phyloP scores from a whole-genome alignment of 1,140 invertebrate genomes.

The Babylonia areolata region DNA sequence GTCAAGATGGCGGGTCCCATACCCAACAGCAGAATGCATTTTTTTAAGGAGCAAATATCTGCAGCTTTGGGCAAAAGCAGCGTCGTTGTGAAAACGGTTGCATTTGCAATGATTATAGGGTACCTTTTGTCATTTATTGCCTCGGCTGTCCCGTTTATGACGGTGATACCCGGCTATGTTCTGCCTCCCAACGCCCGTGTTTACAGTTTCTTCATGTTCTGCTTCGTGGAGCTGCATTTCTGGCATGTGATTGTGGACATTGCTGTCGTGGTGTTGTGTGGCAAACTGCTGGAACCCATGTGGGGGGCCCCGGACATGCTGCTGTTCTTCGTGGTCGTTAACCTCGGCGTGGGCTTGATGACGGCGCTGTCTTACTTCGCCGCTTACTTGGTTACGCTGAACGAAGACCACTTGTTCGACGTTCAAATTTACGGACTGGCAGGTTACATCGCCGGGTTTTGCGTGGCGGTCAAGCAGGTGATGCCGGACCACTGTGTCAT shows the following conservation, averaged over 20 bases:
- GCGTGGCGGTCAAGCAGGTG: slow-evolving; percentile 96
- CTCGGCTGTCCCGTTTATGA: slow-evolving; percentile 86
- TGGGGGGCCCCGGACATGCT: slow-evolving; percentile 98
- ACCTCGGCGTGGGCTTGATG: slow-evolving; percentile 89
- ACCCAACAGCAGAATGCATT: slow-evolving; percentile 64
- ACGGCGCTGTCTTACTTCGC: slow-evolving; percentile 90
- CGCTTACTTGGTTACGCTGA: slow-evolving; percentile 90
- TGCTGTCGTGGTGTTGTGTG: slow-evolving; percentile 92
- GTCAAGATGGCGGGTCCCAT: slow-evolving; percentile 72
- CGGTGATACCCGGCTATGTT: slow-evolving; percentile 94
- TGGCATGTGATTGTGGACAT: slow-evolving; percentile 95
- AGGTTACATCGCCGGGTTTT: slow-evolving; percentile 81
- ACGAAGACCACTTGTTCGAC: slow-evolving; percentile 90
- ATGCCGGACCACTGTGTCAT: slow-evolving; percentile 95
- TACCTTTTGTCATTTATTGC: slow-evolving; percentile 89
- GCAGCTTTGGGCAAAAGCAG: slow-evolving; percentile 76
- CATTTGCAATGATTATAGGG: slow-evolving; percentile 87
- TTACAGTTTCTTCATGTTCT: slow-evolving; percentile 97
- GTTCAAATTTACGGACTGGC: slow-evolving; percentile 91
- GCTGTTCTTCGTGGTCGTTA: slow-evolving; percentile 93
- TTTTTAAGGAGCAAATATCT: slow-evolving; percentile 70
- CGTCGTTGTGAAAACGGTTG: slow-evolving; percentile 92
- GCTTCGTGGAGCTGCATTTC: slow-evolving; percentile 94
- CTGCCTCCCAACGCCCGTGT: slow-evolving; percentile 94
- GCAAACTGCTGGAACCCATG: slow-evolving; percentile 95